Percentiles rank a stretch among this genome's conserved stretches.
These are phyloP conservation scores for Blera fallax DNA, from an alignment of 2,888 invertebrate species.

Conservation along the genomic window DNA sequence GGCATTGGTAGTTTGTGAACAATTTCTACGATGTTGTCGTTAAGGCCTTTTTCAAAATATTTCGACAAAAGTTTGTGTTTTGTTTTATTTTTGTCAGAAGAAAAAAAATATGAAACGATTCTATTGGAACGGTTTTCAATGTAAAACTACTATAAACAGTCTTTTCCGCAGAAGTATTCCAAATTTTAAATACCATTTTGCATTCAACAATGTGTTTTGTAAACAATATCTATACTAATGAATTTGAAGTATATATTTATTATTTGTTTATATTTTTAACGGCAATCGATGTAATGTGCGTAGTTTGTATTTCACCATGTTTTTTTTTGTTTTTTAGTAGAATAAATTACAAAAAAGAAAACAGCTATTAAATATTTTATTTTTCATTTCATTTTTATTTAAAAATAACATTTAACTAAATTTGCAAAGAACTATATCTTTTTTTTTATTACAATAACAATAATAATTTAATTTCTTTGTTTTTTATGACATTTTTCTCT, in stretches of 20 bases:
- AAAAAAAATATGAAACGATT: slow-evolving; percentile 29
- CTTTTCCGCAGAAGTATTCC: slow-evolving; percentile 70
- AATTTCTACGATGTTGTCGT: slow-evolving; percentile 68
- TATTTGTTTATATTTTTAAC: slow-evolving; percentile 36
- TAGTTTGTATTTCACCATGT: slow-evolving; percentile 22
- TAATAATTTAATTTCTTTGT: background rate
- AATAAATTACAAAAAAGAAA: slow-evolving; percentile 15
- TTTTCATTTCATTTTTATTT: background rate
- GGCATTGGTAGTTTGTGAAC: slow-evolving; percentile 57
- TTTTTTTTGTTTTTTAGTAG: slow-evolving; percentile 14
- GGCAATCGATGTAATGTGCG: slow-evolving; percentile 70
- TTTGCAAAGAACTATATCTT: background rate
- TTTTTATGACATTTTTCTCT: background rate
- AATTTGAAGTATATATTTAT: background rate
- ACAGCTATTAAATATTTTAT: background rate
- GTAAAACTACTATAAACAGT: slow-evolving; percentile 72
- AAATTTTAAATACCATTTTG: slow-evolving; percentile 57
- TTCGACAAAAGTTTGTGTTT: slow-evolving; percentile 4
- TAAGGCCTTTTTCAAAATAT: slow-evolving; percentile 56
- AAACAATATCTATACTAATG: slow-evolving; percentile 33
- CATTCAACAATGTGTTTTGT: slow-evolving; percentile 42
- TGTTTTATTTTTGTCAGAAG: slow-evolving; percentile 10
- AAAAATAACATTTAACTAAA: slow-evolving; percentile 3
- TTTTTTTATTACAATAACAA: background rate
- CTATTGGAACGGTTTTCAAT: slow-evolving; percentile 52